Evolutionary conservation across 2,888 invertebrate species (phyloP), one percentile per base, ranked within the genome.

Genomic region (Hyalella azteca): DNA sequence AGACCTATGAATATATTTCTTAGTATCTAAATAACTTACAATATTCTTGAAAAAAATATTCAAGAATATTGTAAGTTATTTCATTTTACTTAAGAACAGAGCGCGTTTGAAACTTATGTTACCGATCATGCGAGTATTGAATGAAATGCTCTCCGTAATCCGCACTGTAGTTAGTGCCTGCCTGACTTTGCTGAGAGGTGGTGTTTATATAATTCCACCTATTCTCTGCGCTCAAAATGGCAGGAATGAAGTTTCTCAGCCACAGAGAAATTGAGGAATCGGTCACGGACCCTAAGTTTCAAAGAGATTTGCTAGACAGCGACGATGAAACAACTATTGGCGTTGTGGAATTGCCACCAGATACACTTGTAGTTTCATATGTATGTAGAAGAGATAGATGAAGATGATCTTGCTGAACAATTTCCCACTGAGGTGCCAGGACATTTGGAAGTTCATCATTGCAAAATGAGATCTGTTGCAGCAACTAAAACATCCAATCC

Each of bases 231-330:
- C 50, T 19, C 50, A 50, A 50, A 50, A 50, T 50, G 50, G 50
- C 50, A 50, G 50, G 50, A 50, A 50, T 11, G n/a, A 50, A 50
- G 11, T 50, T 50, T 50, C 50, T 50, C 50, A 50, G n/a, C n/a
- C 50, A 19, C 22, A 19, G 50, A 50, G 50, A 50, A 50, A 50
- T 50, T 50, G 13, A 50, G 50, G 50, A 50, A 50, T 50, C n/a
- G n/a, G 50, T 50, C 50, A 50, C 50, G 50, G n/a, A 50, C 50
- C 50, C 50, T 50, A 50, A 11, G 50, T 50, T 50, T 50, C 50
- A 50, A 50, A 50, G 50, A 50, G 50, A 50, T 50, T 50, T 50
- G 50, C 50, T 50, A 50, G 50, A 50, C 50, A 50, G 50, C n/a
- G 50, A 50, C 50, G 50, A 50, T 50, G 50, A 50, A 50, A 50